phyloP scores from a whole-genome alignment of 2,113 vertebrate species.

The Hippocampus guttulatus region DNA sequence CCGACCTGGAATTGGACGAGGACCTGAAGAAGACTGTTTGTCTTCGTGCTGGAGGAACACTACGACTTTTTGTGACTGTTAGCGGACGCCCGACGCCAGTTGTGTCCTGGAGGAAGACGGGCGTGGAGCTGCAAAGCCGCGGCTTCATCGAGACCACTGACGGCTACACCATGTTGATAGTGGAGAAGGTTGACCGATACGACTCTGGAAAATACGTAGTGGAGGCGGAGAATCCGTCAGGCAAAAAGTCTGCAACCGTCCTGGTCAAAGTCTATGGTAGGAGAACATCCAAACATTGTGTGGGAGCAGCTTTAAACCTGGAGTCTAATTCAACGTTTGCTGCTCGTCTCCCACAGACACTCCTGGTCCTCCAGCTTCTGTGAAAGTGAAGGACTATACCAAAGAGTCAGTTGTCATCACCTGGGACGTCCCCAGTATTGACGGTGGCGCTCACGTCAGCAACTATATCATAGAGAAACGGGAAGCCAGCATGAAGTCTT shows the following conservation, averaged over 20 bases:
- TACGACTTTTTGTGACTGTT: conserved; percentile 86
- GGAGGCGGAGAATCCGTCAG: conserved; percentile 96
- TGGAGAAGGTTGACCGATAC: conserved; percentile 93
- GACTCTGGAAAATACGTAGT: conserved; percentile 94
- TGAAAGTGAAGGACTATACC: conserved; percentile 91
- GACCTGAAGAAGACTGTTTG: conserved; percentile 94
- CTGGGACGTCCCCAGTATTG: conserved; percentile 91
- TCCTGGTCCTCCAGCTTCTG: conserved; percentile 87
- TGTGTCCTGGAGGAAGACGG: conserved; percentile 88
- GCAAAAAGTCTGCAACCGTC: conserved; percentile 89
- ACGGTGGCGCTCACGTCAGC: conserved; percentile 91
- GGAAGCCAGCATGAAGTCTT: conserved; percentile 95
- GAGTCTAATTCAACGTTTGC: not conserved
- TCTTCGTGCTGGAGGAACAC: conserved; percentile 85
- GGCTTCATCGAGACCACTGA: conserved; percentile 92
- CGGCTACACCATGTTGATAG: conserved; percentile 81
- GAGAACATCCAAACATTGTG: not conserved
- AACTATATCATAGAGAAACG: conserved; percentile 97
- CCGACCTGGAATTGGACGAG: conserved; percentile 90
- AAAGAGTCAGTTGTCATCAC: conserved; percentile 95
- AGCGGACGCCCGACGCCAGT: conserved; percentile 85
- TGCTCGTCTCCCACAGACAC: conserved; percentile 74
- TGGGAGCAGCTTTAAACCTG: not conserved
- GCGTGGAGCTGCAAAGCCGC: conserved; percentile 84
- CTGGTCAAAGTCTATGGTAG: conserved; percentile 94